These are phyloP conservation scores for Borostomias antarcticus DNA, from an alignment of 2,797 vertebrate species.

Conservation along the genomic window DNA sequence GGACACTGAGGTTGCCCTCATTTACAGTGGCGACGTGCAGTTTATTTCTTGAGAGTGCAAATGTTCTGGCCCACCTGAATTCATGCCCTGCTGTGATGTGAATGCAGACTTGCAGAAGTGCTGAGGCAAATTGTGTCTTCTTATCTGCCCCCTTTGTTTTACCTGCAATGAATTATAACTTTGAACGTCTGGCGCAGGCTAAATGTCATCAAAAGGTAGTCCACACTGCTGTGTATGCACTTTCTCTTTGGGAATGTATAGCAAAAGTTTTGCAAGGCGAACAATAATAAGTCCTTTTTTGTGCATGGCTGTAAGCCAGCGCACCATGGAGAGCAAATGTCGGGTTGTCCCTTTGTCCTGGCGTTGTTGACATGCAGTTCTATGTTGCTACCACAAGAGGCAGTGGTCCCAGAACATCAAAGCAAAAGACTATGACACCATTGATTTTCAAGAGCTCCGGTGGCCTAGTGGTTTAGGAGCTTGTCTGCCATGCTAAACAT, in stretches of 20 bases:
- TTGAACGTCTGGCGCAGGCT: constrained; percentile 19
- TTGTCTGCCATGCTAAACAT: too few relatives aligned
- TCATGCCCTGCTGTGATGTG: background rate
- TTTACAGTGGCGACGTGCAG: background rate
- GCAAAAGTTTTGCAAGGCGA: constrained; percentile 19
- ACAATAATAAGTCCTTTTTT: constrained; percentile 57
- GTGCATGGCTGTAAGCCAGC: too few relatives aligned
- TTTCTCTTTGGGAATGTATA: constrained; percentile 27
- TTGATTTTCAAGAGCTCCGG: too few relatives aligned
- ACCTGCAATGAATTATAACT: constrained; percentile 22
- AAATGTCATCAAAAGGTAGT: constrained; percentile 39
- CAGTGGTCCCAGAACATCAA: too few relatives aligned
- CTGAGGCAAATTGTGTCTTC: constrained; percentile 19
- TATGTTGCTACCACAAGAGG: too few relatives aligned
- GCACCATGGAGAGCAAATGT: too few relatives aligned
- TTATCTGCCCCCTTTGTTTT: constrained; percentile 20
- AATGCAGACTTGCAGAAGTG: constrained; percentile 12
- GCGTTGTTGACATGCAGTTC: too few relatives aligned
- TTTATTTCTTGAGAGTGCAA: too few relatives aligned
- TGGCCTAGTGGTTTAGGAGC: too few relatives aligned
- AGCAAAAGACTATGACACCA: too few relatives aligned
- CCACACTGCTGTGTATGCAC: constrained; percentile 18
- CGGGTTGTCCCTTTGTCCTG: too few relatives aligned
- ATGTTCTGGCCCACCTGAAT: constrained; percentile 1
- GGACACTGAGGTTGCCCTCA: too few relatives aligned